Conservation (phyloP, 2,888 invertebrate species). For the Sthenelais limicola region DNA sequence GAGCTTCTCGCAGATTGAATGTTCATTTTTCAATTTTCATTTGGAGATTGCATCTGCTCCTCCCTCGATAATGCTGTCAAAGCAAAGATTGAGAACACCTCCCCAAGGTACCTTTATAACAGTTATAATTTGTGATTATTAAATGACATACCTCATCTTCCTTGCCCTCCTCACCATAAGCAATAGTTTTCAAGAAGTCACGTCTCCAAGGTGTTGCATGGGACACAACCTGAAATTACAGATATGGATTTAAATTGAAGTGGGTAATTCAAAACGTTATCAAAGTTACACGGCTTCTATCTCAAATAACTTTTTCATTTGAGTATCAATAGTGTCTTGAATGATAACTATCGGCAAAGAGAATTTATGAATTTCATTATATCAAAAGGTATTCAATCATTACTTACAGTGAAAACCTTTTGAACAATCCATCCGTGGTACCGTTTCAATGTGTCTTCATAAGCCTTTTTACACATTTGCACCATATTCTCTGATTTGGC, state of each 20-base stretch:
- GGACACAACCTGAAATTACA: constrained; percentile 33
- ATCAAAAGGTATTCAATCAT: background rate
- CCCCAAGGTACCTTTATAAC: too few species aligned
- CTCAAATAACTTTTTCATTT: too few species aligned
- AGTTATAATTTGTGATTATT: too few species aligned
- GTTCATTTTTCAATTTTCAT: too few species aligned
- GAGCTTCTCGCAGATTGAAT: too few species aligned
- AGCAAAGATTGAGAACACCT: too few species aligned
- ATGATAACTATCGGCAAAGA: too few species aligned
- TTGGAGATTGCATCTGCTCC: too few species aligned
- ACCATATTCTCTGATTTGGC: constrained; percentile 40
- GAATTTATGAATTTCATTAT: background rate
- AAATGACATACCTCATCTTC: constrained; percentile 38
- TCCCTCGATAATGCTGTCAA: too few species aligned
- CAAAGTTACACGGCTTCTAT: too few species aligned
- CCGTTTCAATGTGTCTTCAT: constrained; percentile 40
- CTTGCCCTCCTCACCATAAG: background rate
- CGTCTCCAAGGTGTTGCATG: constrained; percentile 38
- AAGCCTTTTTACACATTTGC: constrained; percentile 37
- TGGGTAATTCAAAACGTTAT: too few species aligned
- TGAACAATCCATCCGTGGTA: constrained; percentile 45
- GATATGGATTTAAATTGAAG: background rate
- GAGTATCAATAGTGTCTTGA: too few species aligned
- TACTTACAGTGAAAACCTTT: constrained; percentile 38
- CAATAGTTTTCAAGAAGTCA: constrained; percentile 41